Evolutionary conservation across 1,140 invertebrate genomes (phyloP), one percentile per base, ranked within the genome.

Genomic region (Manduca sexta): DNA sequence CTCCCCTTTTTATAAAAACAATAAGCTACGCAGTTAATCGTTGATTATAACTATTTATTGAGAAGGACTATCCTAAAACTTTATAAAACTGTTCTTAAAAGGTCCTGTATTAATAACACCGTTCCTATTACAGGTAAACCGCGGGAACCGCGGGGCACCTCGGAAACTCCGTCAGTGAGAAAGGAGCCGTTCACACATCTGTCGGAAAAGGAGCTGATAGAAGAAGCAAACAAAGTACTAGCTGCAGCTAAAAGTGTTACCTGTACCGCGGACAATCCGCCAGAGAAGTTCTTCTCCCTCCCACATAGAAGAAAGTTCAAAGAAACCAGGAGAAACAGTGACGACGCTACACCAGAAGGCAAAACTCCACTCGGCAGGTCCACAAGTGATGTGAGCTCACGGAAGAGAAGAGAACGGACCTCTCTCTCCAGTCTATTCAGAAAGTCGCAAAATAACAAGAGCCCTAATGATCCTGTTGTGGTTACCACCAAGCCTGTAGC

Each of bases 151-250:
- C 74, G 79, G 66, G 69, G 69, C 34, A 45, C 68, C 55, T 73
- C 68, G 10, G 80, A 82, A 50, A 61, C 79, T 82, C 51, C 85
- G 45, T 55, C 88, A 39, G 85, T 93, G 12, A 88, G 89, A 67
- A 91, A 90, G 60, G 90, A 93, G 77, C 89, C 90, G 42, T 88
- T 91, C 54, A 87, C 87, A 45, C 84, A 89, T 49, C 74, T 88
- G 8, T 91, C 91, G 42, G 89, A 91, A 69, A 83, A 91, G 62
- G 89, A 93, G 64, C 82, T 93, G 30, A 90, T 90, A 11, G 87
- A 91, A 64, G 92, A 93, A 79, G 91, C 92, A n/a, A 90, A 91
- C 37, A 86, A 88, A 60, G 90, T 93, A 8, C 84, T 92, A 15
- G 86, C 90, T 30, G 90, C 92, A 66, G 91, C 89, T 12, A 88